These are phyloP conservation scores for Callipepla californica DNA, from an alignment of 2,113 vertebrate genomes.

Conservation along the genomic window DNA sequence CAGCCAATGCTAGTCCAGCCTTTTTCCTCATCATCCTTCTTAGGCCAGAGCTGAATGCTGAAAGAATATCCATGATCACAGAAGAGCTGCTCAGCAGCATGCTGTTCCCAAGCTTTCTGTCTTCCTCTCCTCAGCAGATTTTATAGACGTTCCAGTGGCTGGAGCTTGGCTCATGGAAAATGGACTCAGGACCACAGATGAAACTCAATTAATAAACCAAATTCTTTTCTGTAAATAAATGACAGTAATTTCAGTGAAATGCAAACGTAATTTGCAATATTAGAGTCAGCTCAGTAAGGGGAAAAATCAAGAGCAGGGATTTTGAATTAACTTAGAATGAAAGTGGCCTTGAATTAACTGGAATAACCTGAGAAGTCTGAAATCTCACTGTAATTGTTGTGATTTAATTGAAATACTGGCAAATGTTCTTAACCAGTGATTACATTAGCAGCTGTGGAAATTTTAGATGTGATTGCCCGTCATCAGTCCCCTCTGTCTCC, in stretches of 20 bases:
- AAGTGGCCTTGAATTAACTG: neutral
- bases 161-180: neutral
- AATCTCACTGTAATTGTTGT: neutral
- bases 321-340: neutral
- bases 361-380: neutral
- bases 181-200: neutral
- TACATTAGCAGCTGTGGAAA: neutral
- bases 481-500: neutral
- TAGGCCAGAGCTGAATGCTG: neutral
- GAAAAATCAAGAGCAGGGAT: neutral
- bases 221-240: neutral
- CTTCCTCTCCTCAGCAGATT: neutral
- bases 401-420: neutral
- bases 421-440: neutral
- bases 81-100: neutral
- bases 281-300: neutral
- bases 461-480: neutral
- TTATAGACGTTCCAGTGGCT: neutral
- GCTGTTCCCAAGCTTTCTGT: fast-evolving
- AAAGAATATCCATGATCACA: neutral
- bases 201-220: neutral
- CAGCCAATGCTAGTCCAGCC: neutral
- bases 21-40: neutral
- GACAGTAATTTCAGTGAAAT: neutral
- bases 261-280: neutral